These are phyloP conservation scores for Diarsia brunnea DNA, from an alignment of 2,888 invertebrate species.

Conservation along the genomic window DNA sequence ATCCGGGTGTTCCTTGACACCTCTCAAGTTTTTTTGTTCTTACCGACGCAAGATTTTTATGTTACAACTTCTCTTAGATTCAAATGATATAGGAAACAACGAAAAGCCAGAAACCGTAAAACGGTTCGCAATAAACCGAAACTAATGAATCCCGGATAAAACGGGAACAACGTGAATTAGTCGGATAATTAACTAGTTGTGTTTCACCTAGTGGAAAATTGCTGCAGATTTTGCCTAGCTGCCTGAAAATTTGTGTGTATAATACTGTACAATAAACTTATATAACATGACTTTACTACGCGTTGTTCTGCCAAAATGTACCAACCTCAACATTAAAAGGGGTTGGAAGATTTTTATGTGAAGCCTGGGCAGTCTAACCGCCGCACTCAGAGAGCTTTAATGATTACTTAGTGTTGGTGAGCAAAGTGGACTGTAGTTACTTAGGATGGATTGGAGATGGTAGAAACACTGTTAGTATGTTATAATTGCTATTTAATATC, in stretches of 20 bases:
- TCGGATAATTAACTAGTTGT: slow-evolving; percentile 35
- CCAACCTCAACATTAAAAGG: no score
- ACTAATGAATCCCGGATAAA: slow-evolving; percentile 42
- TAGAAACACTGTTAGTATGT: no score
- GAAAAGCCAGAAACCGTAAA: slow-evolving; percentile 14
- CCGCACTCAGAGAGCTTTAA: no score
- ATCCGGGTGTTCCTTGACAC: no score
- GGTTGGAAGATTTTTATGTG: no score
- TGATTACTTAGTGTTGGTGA: no score
- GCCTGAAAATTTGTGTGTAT: slow-evolving; percentile 11
- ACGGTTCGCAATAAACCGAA: slow-evolving; percentile 4
- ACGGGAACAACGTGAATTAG: slow-evolving; percentile 14
- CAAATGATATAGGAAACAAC: slow-evolving; percentile 18
- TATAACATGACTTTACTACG: no score
- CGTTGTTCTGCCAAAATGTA: background rate
- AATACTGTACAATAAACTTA: background rate
- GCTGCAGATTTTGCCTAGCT: slow-evolving; percentile 14
- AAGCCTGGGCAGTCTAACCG: no score
- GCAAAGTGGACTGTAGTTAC: no score
- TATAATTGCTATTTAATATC: no score
- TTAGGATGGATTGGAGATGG: no score
- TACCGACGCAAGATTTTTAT: background rate
- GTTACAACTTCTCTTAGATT: background rate
- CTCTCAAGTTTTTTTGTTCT: no score
- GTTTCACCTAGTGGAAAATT: slow-evolving; percentile 29